Evolutionary conservation across 2,113 vertebrate species (phyloP).

Genomic region (Scomber japonicus): DNA sequence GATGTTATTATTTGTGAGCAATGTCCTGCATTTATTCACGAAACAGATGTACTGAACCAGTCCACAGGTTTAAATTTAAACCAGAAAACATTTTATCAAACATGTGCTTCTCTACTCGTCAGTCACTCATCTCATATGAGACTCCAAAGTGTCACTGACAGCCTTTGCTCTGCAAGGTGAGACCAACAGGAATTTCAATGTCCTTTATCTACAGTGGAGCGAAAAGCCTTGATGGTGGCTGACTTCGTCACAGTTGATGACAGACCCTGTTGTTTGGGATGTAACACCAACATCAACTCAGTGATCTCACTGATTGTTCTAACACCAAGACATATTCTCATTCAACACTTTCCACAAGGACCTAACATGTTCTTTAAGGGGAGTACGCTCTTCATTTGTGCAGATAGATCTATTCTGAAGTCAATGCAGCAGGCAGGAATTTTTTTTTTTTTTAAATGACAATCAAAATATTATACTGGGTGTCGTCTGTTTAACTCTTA

Average conservation of each 20-base stretch:
- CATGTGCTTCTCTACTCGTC: neutral
- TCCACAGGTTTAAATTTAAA: neutral
- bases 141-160: neutral
- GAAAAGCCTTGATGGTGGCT: neutral
- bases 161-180: slow-evolving; percentile 38
- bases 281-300: slow-evolving; percentile 1
- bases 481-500: neutral
- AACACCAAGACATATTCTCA: neutral
- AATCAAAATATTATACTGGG: neutral
- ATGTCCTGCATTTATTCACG: neutral
- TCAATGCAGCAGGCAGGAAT: neutral
- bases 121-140: slow-evolving; percentile 55
- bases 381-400: too few relatives aligned
- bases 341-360: neutral
- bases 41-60: neutral
- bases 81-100: neutral
- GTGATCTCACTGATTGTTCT: too few relatives aligned
- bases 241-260: neutral
- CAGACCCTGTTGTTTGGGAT: neutral
- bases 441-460: neutral
- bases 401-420: neutral
- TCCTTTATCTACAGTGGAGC: slow-evolving; percentile 39
- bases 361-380: neutral
- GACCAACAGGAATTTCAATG: slow-evolving; percentile 23
- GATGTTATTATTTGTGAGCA: neutral